phyloP scores from a whole-genome alignment of 2,797 vertebrate genomes.

The Setipinna tenuifilis region DNA sequence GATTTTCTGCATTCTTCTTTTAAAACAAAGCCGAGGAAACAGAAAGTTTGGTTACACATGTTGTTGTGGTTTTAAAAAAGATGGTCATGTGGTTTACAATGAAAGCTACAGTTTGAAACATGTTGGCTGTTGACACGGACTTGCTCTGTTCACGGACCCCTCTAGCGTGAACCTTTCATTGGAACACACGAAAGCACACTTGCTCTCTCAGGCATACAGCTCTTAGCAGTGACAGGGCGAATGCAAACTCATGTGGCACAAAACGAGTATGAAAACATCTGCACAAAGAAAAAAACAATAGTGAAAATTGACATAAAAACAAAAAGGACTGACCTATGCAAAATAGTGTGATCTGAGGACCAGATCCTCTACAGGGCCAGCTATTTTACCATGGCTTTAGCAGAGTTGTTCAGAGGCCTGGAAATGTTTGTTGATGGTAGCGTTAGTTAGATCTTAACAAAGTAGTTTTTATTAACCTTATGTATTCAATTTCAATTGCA shows the following conservation, averaged over 20 bases:
- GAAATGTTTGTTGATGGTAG: no score
- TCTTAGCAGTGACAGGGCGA: not conserved
- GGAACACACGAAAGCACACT: not conserved
- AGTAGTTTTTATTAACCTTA: no score
- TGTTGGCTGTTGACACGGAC: not conserved
- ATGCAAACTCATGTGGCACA: not conserved
- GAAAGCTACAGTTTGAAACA: not conserved
- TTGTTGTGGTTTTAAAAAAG: not conserved
- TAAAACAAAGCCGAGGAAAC: not conserved
- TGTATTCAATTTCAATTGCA: no score
- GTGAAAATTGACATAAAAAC: not conserved
- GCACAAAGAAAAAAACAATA: not conserved
- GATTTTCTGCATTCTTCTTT: not conserved
- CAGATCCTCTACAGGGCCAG: no score
- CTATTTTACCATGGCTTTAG: no score
- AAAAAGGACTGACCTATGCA: not conserved
- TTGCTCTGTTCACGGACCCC: not conserved
- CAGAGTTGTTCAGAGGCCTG: no score
- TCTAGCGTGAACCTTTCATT: not conserved
- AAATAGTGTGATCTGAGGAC: no score
- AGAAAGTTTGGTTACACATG: not conserved
- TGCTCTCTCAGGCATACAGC: not conserved
- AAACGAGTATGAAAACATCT: not conserved
- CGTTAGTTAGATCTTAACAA: no score
- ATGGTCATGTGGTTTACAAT: not conserved